These are phyloP conservation scores for Teleogryllus oceanicus DNA, from an alignment of 2,888 invertebrate species.

Conservation along the genomic window DNA sequence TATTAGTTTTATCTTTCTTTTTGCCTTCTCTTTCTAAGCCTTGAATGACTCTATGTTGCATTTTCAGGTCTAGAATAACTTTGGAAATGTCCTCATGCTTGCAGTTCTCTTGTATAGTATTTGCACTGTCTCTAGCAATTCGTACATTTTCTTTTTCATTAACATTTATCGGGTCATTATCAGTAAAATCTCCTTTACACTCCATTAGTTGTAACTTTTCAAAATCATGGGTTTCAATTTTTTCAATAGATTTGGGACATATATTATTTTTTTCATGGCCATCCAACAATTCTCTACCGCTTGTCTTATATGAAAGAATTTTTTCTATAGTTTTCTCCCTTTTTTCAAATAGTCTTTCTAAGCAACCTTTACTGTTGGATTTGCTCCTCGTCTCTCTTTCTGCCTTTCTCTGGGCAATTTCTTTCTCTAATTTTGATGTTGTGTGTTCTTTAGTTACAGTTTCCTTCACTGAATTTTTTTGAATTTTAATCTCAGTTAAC, in stretches of 20 bases:
- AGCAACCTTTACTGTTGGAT: constrained; percentile 46
- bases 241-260: background rate
- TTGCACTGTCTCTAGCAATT: no score
- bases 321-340: constrained; percentile 28
- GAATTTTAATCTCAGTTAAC: constrained; percentile 20
- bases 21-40: no score
- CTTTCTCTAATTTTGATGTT: constrained; percentile 46
- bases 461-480: constrained; percentile 19
- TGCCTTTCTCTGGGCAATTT: constrained; percentile 47
- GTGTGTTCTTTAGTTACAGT: constrained; percentile 24
- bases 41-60: no score
- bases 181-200: background rate
- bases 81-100: no score
- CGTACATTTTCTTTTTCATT: no score
- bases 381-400: constrained; percentile 46
- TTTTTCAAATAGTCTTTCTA: constrained; percentile 56
- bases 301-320: background rate
- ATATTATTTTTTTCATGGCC: constrained; percentile 25
- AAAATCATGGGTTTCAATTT: constrained; percentile 12
- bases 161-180: background rate
- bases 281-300: background rate
- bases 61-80: no score
- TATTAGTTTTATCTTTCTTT: no score
- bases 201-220: background rate
- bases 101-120: no score